Base-by-base conservation (phyloP, 2,113 vertebrate species). In the Petrocephalus microphthalmus region DNA sequence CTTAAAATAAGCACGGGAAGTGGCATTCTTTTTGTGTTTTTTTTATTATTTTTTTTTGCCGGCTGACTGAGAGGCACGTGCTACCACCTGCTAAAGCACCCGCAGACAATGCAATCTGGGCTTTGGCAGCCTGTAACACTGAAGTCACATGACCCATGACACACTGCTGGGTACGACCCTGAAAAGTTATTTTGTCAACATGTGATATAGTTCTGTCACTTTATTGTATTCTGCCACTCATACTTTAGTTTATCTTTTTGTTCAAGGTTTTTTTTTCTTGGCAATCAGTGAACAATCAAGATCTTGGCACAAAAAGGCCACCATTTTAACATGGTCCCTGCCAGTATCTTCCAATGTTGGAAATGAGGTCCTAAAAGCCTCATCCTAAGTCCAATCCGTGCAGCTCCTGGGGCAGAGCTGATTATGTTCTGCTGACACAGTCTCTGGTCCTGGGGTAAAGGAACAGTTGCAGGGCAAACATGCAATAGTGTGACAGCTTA, bases 1-100 rank as follows among this genome's bases (percentile, higher is more conserved):
- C 90, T 91, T 91, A 92, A 92, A 93, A 93, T 91, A 92, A 93
- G 90, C 91, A 89, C 42, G 42, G 90, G 87, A 90, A 91, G 91
- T 90, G 90, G 90, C 90, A 87, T 90, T 85, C 85, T 47, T 88
- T 90, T 84, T 71, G 42, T 42, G 42, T 42, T 1, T 84, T 86
- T 88, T 88, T 88, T 91, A 90, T 71, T 54, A 88, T 84, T 86
- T 88, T 88, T 88, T 91, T 90, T 71, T 54, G 88, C 81, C 87
- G 91, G 89, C 91, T 93, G 94, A 93, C 89, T 93, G 93, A 93
- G 92, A 53, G 85, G 88, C 92, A 93, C 90, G 89, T 92, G 91
- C 88, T 88, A 90, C 89, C 92, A 88, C 92, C 92, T 51, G 83
- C 91, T 91, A 92, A 53, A 90, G 89, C 91, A 89, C 93, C 64